These are phyloP conservation scores for Chionomys nivalis DNA, from an alignment of 2,113 vertebrate species.

Conservation along the genomic window DNA sequence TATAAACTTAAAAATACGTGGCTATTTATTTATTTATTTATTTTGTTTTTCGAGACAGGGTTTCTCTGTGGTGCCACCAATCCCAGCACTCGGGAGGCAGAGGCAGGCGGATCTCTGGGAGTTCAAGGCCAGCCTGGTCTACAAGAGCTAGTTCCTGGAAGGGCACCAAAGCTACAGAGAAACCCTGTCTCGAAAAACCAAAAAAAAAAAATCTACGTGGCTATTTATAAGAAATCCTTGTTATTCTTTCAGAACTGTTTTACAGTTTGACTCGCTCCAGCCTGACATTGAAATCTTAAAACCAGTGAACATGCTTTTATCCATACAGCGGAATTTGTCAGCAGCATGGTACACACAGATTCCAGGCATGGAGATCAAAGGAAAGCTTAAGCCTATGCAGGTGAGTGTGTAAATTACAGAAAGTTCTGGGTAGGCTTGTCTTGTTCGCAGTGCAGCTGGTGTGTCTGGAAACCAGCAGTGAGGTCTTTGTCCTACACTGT, in stretches of 20 bases:
- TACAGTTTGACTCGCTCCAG: slow-evolving; percentile 78
- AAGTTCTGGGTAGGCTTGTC: background rate
- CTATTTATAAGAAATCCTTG: slow-evolving; percentile 4
- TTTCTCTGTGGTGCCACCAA: too few relatives aligned
- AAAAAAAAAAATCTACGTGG: too few relatives aligned
- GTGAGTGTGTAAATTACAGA: slow-evolving; percentile 77
- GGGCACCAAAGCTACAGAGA: too few relatives aligned
- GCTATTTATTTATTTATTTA: background rate
- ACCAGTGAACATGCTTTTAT: slow-evolving; percentile 93
- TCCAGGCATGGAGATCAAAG: slow-evolving; percentile 91
- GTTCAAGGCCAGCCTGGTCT: too few relatives aligned
- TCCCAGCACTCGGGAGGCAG: too few relatives aligned
- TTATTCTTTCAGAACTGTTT: slow-evolving; percentile 85
- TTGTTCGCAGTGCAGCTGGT: background rate
- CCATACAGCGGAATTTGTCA: slow-evolving; percentile 93
- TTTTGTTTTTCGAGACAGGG: too few relatives aligned
- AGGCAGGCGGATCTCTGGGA: too few relatives aligned
- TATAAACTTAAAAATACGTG: background rate
- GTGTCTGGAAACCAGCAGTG: background rate
- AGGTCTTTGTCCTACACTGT: background rate
- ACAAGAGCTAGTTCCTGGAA: too few relatives aligned
- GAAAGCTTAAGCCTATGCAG: slow-evolving; percentile 95
- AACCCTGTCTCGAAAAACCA: too few relatives aligned
- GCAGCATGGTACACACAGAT: slow-evolving; percentile 92
- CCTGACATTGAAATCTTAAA: slow-evolving; percentile 90